Evolutionary conservation across 2,113 vertebrate genomes (phyloP).

Genomic region (Sturnira hondurensis): DNA sequence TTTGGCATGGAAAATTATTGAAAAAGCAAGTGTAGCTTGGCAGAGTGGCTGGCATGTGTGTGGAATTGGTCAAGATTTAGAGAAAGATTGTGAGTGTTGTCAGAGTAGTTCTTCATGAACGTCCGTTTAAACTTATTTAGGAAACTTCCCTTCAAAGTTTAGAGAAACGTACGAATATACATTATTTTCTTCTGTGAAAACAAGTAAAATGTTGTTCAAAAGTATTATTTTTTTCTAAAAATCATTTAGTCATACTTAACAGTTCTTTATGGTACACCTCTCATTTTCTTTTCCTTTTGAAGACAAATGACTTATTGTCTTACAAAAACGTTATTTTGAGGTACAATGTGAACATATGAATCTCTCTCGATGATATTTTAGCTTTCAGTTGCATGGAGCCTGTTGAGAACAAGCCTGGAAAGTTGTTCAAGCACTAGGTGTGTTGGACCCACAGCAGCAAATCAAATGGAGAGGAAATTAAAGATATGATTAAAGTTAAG

Average conservation of each 20-base stretch:
- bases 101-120: not conserved
- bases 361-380: not conserved
- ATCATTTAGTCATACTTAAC: not conserved
- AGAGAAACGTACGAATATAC: not conserved
- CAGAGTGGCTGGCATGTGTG: not conserved
- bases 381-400: constrained; percentile 24
- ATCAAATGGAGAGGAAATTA: not conserved
- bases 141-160: not conserved
- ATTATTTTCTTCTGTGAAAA: not conserved
- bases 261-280: not conserved
- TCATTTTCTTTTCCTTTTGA: not conserved
- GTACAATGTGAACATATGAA: not conserved
- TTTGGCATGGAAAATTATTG: not conserved
- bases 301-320: not conserved
- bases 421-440: not conserved
- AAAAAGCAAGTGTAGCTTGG: not conserved
- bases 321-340: not conserved
- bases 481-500: not conserved
- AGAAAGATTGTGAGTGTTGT: not conserved
- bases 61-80: not conserved
- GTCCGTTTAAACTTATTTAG: not conserved
- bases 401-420: constrained; percentile 8
- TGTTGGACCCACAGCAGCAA: not conserved
- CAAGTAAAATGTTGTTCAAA: not conserved
- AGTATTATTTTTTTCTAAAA: not conserved